phyloP scores from a whole-genome alignment of 2,888 invertebrate species.

The Pachydiplax longipennis region DNA sequence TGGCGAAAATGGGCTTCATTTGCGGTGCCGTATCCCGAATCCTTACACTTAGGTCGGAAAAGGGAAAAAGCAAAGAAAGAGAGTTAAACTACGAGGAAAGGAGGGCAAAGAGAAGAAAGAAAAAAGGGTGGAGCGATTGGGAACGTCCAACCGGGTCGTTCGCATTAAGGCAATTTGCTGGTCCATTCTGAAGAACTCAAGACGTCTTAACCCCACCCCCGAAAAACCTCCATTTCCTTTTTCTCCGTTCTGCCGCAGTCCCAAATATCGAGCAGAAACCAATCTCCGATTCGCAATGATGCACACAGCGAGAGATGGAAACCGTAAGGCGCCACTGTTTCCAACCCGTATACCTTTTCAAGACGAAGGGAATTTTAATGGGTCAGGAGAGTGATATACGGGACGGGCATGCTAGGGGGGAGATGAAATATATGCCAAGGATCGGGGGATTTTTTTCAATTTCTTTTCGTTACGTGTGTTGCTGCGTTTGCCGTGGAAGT shows the following conservation, averaged over 20 bases:
- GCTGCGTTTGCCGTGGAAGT: neutral
- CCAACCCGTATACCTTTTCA: neutral
- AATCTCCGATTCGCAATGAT: neutral
- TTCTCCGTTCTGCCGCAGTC: neutral
- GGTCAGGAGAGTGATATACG: neutral
- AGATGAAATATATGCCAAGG: neutral
- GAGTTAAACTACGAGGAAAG: neutral
- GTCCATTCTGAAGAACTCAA: neutral
- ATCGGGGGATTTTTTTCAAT: neutral
- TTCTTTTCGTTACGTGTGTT: too few relatives aligned
- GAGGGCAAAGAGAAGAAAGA: neutral
- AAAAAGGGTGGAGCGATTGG: neutral
- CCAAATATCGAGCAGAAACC: slow-evolving; percentile 13
- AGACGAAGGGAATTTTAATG: neutral
- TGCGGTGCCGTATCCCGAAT: neutral
- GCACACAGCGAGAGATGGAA: neutral
- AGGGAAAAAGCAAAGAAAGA: neutral
- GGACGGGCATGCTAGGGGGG: neutral
- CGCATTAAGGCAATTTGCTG: slow-evolving; percentile 33
- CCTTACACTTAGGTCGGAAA: neutral
- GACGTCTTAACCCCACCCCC: neutral
- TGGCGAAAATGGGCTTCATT: slow-evolving; percentile 11
- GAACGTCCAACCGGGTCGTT: slow-evolving; percentile 15
- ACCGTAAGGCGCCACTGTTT: neutral
- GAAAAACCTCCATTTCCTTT: neutral